A percentile compares a stretch with the other conserved stretches of the same genome.
phyloP scores from a whole-genome alignment of 2,888 invertebrate species.

The Tinea trinotella region DNA sequence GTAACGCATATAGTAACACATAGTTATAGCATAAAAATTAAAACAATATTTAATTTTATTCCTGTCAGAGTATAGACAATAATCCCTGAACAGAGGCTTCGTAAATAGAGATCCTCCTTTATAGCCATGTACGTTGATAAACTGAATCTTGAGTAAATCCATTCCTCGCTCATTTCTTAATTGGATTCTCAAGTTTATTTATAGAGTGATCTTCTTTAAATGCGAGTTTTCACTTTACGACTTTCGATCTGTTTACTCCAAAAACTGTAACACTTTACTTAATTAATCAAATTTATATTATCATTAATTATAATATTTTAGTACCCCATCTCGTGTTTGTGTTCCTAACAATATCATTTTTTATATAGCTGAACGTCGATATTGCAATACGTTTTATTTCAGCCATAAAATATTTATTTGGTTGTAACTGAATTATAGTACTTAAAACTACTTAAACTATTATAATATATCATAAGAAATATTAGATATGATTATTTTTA shows the following conservation, averaged over 20 bases:
- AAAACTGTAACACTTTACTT: conserved; percentile 13
- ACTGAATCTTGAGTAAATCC: conserved; percentile 54
- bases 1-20: too few relatives aligned
- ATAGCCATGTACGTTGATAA: conserved; percentile 53
- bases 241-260: conserved; percentile 36
- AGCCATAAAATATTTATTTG: too few relatives aligned
- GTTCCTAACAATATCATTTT: too few relatives aligned
- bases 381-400: too few relatives aligned
- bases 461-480: too few relatives aligned
- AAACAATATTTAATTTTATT: too few relatives aligned
- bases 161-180: conserved; percentile 59
- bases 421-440: too few relatives aligned
- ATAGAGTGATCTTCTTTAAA: conserved; percentile 55
- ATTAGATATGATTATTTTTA: too few relatives aligned
- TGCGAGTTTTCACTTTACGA: conserved; percentile 51
- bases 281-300: conserved; percentile 14
- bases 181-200: conserved; percentile 66
- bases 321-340: background rate
- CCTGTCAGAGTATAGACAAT: conserved; percentile 27
- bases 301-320: background rate
- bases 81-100: conserved; percentile 33
- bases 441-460: too few relatives aligned
- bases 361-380: too few relatives aligned
- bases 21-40: too few relatives aligned
- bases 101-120: conserved; percentile 37